Percentiles rank a stretch among this genome's conserved stretches.
These are phyloP conservation scores for Cryptotermes secundus DNA, from an alignment of 1,140 invertebrate genomes.

Conservation along the genomic window DNA sequence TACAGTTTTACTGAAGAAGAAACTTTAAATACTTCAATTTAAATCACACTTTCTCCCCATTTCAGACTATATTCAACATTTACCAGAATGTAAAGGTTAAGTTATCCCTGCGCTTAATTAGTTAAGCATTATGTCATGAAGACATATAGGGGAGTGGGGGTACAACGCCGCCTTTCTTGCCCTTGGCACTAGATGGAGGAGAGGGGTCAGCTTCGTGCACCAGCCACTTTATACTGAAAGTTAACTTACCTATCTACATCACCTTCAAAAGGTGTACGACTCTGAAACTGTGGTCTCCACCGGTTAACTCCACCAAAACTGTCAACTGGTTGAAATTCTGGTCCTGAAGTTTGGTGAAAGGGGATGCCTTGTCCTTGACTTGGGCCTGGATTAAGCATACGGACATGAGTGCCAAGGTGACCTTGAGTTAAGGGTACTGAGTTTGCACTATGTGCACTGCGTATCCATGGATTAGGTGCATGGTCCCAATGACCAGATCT, in stretches of 20 bases:
- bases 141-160: no score
- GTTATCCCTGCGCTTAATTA: no score
- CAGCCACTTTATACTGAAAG: no score
- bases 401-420: neutral
- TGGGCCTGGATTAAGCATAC: constrained; percentile 23
- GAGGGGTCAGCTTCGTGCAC: no score
- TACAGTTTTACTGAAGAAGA: no score
- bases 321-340: neutral
- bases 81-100: no score
- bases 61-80: no score
- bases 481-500: constrained; percentile 23
- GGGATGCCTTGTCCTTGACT: neutral
- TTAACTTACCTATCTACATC: neutral
- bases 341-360: neutral
- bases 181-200: no score
- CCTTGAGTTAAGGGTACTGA: neutral
- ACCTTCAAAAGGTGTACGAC: constrained; percentile 17
- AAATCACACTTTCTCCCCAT: no score
- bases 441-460: neutral
- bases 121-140: no score
- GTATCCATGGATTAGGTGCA: constrained; percentile 17
- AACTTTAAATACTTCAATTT: no score
- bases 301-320: constrained; percentile 5
- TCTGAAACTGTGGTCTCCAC: constrained; percentile 24
- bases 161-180: no score